phyloP scores from a whole-genome alignment of 2,888 invertebrate species.

The Leptogaster cylindrica region DNA sequence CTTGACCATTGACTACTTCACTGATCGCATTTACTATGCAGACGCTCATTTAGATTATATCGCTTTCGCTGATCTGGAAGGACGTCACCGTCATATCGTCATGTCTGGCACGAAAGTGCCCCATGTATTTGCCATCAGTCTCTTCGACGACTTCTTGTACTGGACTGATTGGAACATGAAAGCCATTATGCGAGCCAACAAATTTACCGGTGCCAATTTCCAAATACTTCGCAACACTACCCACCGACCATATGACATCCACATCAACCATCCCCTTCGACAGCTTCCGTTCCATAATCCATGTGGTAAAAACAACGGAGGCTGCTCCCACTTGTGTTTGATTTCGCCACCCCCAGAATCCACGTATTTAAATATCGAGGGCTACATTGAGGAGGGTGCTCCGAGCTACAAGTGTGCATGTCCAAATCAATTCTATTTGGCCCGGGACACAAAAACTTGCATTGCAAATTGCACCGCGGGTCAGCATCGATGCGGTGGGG shows the following conservation, averaged over 20 bases:
- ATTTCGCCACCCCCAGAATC: slow-evolving; percentile 82
- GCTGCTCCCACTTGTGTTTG: slow-evolving; percentile 94
- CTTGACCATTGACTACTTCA: slow-evolving; percentile 93
- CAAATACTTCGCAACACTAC: slow-evolving; percentile 85
- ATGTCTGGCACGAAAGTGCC: slow-evolving; percentile 83
- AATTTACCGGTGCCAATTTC: slow-evolving; percentile 82
- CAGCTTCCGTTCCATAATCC: slow-evolving; percentile 88
- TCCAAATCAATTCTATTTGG: slow-evolving; percentile 90
- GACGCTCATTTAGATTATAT: slow-evolving; percentile 98
- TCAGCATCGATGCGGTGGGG: slow-evolving; percentile 66
- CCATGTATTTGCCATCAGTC: slow-evolving; percentile 92
- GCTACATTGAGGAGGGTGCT: slow-evolving; percentile 80
- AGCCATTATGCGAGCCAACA: slow-evolving; percentile 88
- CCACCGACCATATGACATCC: slow-evolving; percentile 93
- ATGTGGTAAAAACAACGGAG: slow-evolving; percentile 90
- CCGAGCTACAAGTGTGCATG: slow-evolving; percentile 87
- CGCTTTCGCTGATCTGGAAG: slow-evolving; percentile 92
- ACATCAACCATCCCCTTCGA: slow-evolving; percentile 86
- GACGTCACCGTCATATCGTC: slow-evolving; percentile 82
- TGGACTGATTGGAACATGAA: slow-evolving; percentile 99
- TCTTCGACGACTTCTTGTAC: slow-evolving; percentile 92
- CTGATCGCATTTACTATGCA: slow-evolving; percentile 95
- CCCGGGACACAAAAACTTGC: slow-evolving; percentile 83
- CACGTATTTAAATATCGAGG: slow-evolving; percentile 77
- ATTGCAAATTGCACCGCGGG: slow-evolving; percentile 91